Conservation (phyloP, 2,888 invertebrate species). For the Deroplatys truncata region DNA sequence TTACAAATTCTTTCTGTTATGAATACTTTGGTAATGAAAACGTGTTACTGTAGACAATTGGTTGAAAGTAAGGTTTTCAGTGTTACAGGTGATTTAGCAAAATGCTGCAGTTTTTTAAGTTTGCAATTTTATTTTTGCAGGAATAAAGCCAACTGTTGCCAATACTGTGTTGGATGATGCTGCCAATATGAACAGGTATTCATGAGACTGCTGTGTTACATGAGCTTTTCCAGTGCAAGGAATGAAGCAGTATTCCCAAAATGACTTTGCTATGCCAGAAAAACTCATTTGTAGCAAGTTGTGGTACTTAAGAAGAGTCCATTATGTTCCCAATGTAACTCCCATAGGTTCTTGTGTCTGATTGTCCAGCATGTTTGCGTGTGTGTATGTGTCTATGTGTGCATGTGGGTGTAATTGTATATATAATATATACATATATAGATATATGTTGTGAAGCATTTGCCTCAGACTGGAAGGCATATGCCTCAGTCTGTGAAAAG, state of each 20-base stretch:
- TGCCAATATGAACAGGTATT: constrained; percentile 17
- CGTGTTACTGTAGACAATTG: too few species aligned
- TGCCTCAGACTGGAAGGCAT: background rate
- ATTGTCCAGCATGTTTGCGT: background rate
- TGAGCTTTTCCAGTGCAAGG: background rate
- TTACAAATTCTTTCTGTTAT: too few species aligned
- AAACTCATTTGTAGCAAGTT: background rate
- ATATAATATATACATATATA: background rate
- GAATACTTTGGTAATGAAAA: too few species aligned
- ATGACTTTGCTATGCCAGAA: background rate
- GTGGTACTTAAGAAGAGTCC: background rate
- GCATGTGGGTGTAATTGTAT: background rate
- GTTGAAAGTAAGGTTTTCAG: too few species aligned
- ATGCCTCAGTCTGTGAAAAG: background rate
- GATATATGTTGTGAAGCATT: background rate
- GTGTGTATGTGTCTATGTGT: background rate
- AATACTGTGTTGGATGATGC: constrained; percentile 28
- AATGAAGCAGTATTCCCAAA: background rate
- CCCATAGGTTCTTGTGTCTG: background rate
- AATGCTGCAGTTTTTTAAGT: background rate
- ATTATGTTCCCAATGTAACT: background rate
- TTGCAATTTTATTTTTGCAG: constrained; percentile 12
- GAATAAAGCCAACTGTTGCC: constrained; percentile 23
- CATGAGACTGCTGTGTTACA: constrained; percentile 15
- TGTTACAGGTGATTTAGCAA: too few species aligned